phyloP scores from a whole-genome alignment of 2,888 invertebrate species.

The Megalurothrips usitatus region DNA sequence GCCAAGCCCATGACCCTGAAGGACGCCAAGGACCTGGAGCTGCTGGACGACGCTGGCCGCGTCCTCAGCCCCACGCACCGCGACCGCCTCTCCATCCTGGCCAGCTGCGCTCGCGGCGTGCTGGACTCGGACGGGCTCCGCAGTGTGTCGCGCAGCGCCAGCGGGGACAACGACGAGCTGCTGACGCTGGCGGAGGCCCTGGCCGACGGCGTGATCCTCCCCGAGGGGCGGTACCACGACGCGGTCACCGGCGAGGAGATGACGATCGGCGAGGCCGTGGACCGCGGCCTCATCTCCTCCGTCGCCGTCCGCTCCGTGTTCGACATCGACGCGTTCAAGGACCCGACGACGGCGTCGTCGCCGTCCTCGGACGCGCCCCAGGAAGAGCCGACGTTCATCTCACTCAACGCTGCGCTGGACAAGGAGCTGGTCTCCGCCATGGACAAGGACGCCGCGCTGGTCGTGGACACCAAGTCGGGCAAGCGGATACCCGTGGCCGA shows the following conservation, averaged over 20 bases:
- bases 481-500: conserved; percentile 72
- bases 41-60: conserved; percentile 70
- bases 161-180: conserved; percentile 67
- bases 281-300: conserved; percentile 81
- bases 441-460: conserved; percentile 56
- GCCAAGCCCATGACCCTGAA: conserved; percentile 89
- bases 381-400: conserved; percentile 63
- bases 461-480: conserved; percentile 68
- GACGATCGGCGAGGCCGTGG: conserved; percentile 80
- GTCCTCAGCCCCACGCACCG: conserved; percentile 78
- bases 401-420: conserved; percentile 73
- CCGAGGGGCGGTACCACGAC: conserved; percentile 71
- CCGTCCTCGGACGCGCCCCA: conserved; percentile 49
- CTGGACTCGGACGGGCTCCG: conserved; percentile 78
- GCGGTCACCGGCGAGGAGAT: conserved; percentile 66
- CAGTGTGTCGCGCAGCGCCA: conserved; percentile 76
- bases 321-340: conserved; percentile 85
- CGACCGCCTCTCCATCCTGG: conserved; percentile 69
- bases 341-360: conserved; percentile 50
- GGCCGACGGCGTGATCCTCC: conserved; percentile 70
- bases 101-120: conserved; percentile 82
- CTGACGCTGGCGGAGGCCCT: conserved; percentile 82
- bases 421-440: conserved; percentile 68
- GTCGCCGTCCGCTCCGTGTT: conserved; percentile 84
- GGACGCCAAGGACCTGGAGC: conserved; percentile 68